phyloP scores from a whole-genome alignment of 1,140 invertebrate genomes.

The Bombus fervidus region DNA sequence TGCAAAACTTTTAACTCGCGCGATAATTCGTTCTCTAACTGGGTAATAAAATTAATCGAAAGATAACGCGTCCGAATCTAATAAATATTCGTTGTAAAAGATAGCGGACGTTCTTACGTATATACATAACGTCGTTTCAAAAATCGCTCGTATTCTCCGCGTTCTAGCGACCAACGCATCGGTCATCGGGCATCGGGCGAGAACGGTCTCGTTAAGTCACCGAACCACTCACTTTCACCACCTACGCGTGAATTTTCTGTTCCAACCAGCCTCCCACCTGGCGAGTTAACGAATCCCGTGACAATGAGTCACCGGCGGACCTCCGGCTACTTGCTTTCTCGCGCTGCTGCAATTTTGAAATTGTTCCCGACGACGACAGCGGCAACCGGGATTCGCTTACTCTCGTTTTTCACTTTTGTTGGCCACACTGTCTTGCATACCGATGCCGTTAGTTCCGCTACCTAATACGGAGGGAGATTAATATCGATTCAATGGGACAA shows the following conservation, averaged over 20 bases:
- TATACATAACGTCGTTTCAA: not conserved
- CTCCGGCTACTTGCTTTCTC: slow-evolving; percentile 40
- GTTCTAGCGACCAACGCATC: slow-evolving; percentile 25
- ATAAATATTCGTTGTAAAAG: too few relatives aligned
- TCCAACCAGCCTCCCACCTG: not conserved
- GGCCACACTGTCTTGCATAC: slow-evolving; percentile 41
- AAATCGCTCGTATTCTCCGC: slow-evolving; percentile 39
- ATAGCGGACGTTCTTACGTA: too few relatives aligned
- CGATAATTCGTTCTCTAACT: too few relatives aligned
- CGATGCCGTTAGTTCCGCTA: slow-evolving; percentile 41
- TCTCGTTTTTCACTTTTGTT: slow-evolving; percentile 65
- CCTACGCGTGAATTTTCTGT: slow-evolving; percentile 71
- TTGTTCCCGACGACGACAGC: not conserved
- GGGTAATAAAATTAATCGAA: too few relatives aligned
- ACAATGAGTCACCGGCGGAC: slow-evolving; percentile 65
- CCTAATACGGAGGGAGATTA: slow-evolving; percentile 45
- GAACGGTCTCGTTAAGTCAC: slow-evolving; percentile 62
- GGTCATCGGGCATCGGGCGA: not conserved
- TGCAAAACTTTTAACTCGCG: too few relatives aligned
- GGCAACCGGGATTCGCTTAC: not conserved
- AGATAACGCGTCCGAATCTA: too few relatives aligned
- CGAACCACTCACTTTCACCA: slow-evolving; percentile 74
- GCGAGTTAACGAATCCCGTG: slow-evolving; percentile 47
- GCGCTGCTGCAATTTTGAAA: slow-evolving; percentile 25
- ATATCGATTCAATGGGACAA: slow-evolving; percentile 38